Percentiles rank a stretch among this genome's conserved stretches.
phyloP scores from a whole-genome alignment of 2,888 invertebrate species.

The Stenichneumon culpator region DNA sequence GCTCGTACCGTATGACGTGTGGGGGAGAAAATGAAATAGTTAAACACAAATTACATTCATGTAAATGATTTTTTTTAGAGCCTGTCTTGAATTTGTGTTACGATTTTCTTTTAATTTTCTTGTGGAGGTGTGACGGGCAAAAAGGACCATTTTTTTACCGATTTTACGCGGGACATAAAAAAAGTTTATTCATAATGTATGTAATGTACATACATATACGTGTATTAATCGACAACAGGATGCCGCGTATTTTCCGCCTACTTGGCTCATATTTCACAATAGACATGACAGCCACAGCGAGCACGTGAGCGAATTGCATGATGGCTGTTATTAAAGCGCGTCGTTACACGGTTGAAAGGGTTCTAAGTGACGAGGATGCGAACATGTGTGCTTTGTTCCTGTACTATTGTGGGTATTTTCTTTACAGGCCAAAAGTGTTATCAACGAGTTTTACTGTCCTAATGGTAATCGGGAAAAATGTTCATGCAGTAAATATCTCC shows the following conservation, averaged over 20 bases:
- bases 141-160: not conserved
- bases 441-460: not conserved
- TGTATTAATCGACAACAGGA: constrained; percentile 65
- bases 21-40: not conserved
- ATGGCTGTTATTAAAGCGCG: constrained; percentile 38
- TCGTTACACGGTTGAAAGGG: constrained; percentile 55
- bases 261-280: constrained; percentile 65
- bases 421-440: not conserved
- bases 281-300: constrained; percentile 57
- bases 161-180: not conserved
- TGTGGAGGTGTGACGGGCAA: not conserved
- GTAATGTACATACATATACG: not conserved
- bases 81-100: not conserved
- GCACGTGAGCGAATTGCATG: constrained; percentile 46
- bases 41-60: not conserved
- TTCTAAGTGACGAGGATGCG: constrained; percentile 50
- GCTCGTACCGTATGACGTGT: too few species aligned
- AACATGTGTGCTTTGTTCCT: not conserved
- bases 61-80: not conserved
- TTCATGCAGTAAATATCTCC: too few species aligned
- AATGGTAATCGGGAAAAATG: not conserved
- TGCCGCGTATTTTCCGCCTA: constrained; percentile 66
- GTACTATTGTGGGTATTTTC: not conserved
- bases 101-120: too few species aligned
- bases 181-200: not conserved